phyloP scores from a whole-genome alignment of 1,140 invertebrate species.

The Homalodisca vitripennis region DNA sequence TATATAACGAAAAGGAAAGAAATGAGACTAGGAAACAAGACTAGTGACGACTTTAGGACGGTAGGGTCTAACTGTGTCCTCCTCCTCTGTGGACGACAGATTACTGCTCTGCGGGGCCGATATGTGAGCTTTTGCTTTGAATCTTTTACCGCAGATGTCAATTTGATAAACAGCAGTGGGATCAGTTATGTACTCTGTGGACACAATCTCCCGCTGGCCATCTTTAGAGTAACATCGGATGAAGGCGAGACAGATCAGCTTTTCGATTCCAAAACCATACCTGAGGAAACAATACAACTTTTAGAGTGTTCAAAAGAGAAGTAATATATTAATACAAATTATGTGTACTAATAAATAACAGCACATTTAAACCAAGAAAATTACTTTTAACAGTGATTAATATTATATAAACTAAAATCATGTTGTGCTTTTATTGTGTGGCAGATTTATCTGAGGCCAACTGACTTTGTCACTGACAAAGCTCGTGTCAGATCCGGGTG shows the following conservation, averaged over 20 bases:
- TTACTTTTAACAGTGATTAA: constrained; percentile 5
- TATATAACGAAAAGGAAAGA: no score
- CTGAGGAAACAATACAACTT: constrained; percentile 47
- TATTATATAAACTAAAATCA: constrained; percentile 21
- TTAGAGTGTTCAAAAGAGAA: no score
- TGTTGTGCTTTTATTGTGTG: neutral
- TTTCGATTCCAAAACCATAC: constrained; percentile 63
- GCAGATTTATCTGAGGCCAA: neutral
- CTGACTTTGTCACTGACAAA: no score
- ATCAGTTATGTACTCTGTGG: constrained; percentile 62
- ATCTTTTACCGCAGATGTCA: constrained; percentile 62
- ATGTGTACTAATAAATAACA: no score
- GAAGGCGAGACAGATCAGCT: constrained; percentile 65
- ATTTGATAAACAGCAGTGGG: constrained; percentile 62
- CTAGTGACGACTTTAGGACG: constrained; percentile 37
- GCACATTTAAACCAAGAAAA: constrained; percentile 28
- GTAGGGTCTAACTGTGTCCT: constrained; percentile 29
- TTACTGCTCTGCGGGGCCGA: constrained; percentile 52
- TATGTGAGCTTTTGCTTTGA: constrained; percentile 60
- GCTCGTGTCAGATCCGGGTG: no score
- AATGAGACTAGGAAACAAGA: constrained; percentile 5
- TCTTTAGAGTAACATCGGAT: constrained; percentile 52
- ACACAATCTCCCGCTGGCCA: constrained; percentile 51
- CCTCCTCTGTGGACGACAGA: constrained; percentile 30
- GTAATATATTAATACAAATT: no score